Conservation (phyloP, 2,113 vertebrate genomes). For the Telmatochromis bifrenatus region DNA sequence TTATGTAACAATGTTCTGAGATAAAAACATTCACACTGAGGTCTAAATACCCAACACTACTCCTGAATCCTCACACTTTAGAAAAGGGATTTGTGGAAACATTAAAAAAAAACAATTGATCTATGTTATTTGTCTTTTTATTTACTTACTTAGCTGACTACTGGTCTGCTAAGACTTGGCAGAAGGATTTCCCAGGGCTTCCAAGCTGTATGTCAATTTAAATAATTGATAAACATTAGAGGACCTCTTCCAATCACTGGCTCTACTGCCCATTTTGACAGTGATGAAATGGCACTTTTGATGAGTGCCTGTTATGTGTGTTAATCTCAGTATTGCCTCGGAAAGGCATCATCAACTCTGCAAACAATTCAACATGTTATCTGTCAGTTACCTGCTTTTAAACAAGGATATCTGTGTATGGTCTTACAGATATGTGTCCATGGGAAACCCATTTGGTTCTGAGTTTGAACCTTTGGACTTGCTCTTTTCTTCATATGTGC, state of each 20-base stretch:
- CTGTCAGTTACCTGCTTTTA: not conserved
- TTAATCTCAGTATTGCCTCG: not conserved
- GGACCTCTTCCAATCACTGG: not conserved
- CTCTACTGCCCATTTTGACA: not conserved
- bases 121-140: not conserved
- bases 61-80: not conserved
- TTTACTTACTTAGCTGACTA: not conserved
- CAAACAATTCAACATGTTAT: not conserved
- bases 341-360: not conserved
- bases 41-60: not conserved
- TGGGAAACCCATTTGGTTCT: not conserved
- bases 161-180: not conserved
- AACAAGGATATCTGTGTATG: not conserved
- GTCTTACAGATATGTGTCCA: not conserved
- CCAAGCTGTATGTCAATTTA: not conserved
- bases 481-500: not conserved
- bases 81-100: not conserved
- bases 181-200: not conserved
- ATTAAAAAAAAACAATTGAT: not conserved
- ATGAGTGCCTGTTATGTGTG: not conserved
- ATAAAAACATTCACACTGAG: not conserved
- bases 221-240: not conserved
- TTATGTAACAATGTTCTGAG: not conserved
- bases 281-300: not conserved
- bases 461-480: not conserved